A percentile compares a stretch with the other conserved stretches of the same genome.
phyloP scores from a whole-genome alignment of 2,888 invertebrate species.

The Heliconius ethilla region DNA sequence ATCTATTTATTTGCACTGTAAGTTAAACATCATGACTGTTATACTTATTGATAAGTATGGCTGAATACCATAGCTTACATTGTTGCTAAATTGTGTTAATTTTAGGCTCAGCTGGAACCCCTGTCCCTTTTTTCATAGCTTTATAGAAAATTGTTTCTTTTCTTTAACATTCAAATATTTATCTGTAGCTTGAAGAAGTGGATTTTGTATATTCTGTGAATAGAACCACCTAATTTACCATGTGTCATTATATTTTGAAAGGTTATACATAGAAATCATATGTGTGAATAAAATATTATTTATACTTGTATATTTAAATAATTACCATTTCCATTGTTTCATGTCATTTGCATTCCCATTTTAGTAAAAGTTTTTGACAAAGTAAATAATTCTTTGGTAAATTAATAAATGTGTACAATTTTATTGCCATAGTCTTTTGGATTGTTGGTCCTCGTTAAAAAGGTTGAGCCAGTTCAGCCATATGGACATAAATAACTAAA shows the following conservation, averaged over 20 bases:
- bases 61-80: not conserved
- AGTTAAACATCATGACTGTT: slow-evolving; percentile 1
- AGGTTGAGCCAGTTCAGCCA: too few species aligned
- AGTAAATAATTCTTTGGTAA: not conserved
- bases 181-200: not conserved
- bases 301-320: not conserved
- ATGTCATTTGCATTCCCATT: too few species aligned
- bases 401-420: not conserved
- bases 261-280: not conserved
- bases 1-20: slow-evolving; percentile 1
- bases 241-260: slow-evolving; percentile 1
- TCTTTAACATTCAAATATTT: not conserved
- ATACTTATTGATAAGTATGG: not conserved
- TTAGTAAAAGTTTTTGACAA: too few species aligned
- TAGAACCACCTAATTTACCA: not conserved
- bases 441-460: too few species aligned
- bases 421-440: too few species aligned
- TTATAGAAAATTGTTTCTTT: not conserved
- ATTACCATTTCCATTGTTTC: not conserved
- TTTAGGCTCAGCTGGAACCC: not conserved
- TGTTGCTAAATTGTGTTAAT: not conserved
- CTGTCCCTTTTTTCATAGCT: not conserved
- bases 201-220: not conserved
- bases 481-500: too few species aligned
- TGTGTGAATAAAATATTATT: not conserved